Conservation (phyloP, 2,113 vertebrate species). For the Ahaetulla prasina region DNA sequence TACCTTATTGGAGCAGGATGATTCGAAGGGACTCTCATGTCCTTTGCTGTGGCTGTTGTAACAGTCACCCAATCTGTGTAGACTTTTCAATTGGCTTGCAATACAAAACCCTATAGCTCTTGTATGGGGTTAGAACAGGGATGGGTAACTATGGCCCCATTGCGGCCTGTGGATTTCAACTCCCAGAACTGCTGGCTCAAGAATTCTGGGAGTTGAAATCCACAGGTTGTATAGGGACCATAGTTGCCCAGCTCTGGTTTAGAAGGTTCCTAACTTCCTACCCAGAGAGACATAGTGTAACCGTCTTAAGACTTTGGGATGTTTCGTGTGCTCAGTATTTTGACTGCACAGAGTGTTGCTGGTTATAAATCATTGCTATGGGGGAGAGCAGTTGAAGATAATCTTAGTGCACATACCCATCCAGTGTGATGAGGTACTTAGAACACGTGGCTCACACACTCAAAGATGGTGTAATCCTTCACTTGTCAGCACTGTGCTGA, state of each 20-base stretch:
- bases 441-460: conserved; percentile 55
- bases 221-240: no score
- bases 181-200: no score
- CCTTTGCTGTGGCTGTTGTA: neutral
- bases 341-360: conserved; percentile 49
- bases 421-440: conserved; percentile 53
- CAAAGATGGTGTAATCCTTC: conserved; percentile 58
- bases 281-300: conserved; percentile 35
- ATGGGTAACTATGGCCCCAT: no score
- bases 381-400: conserved; percentile 50
- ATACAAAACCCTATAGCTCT: neutral
- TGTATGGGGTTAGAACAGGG: conserved; percentile 3
- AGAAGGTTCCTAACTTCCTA: conserved; percentile 49
- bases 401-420: conserved; percentile 48
- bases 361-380: conserved; percentile 44
- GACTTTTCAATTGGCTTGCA: neutral
- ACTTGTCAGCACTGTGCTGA: conserved; percentile 60
- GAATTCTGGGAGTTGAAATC: no score
- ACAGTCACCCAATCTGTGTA: neutral
- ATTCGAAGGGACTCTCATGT: neutral
- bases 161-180: no score
- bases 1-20: no score
- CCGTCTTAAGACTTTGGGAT: conserved; percentile 61
- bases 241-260: neutral
- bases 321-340: conserved; percentile 55